Evolutionary conservation across 2,113 vertebrate genomes (phyloP).

Genomic region (Phyllopteryx taeniolatus): DNA sequence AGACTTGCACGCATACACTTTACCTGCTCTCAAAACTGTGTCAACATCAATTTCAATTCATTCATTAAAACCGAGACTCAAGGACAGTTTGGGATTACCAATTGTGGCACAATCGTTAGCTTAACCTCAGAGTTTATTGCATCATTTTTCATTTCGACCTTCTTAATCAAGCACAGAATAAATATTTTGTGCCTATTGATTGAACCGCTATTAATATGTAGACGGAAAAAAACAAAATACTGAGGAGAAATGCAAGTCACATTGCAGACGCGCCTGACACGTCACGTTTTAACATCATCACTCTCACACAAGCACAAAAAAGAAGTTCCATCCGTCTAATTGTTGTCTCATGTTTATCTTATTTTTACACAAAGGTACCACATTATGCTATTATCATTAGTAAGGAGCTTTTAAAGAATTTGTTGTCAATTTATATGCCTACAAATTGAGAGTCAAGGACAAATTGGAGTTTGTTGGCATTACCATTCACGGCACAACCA

Average conservation of each 20-base stretch:
- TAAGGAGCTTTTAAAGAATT: not conserved
- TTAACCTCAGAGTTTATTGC: conserved; percentile 23
- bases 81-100: conserved; percentile 14
- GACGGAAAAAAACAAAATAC: not conserved
- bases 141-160: conserved; percentile 20
- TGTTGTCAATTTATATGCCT: not conserved
- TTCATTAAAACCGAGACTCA: conserved; percentile 4
- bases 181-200: not conserved
- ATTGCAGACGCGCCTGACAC: not conserved
- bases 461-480: conserved; percentile 14
- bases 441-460: conserved; percentile 13
- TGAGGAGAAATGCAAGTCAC: not conserved
- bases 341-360: not conserved
- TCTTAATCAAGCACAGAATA: not conserved
- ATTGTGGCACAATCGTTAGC: conserved; percentile 17
- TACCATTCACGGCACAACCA: conserved; percentile 10
- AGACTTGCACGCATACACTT: not conserved
- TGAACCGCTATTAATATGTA: not conserved
- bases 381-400: not conserved
- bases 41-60: not conserved
- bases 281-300: not conserved
- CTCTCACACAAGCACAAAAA: not conserved
- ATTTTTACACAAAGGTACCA: not conserved
- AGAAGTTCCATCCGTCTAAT: not conserved
- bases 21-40: not conserved